A percentile compares a stretch with the other conserved stretches of the same genome.
Conservation (phyloP, 2,113 vertebrate genomes). For the Gallinago undulata region DNA sequence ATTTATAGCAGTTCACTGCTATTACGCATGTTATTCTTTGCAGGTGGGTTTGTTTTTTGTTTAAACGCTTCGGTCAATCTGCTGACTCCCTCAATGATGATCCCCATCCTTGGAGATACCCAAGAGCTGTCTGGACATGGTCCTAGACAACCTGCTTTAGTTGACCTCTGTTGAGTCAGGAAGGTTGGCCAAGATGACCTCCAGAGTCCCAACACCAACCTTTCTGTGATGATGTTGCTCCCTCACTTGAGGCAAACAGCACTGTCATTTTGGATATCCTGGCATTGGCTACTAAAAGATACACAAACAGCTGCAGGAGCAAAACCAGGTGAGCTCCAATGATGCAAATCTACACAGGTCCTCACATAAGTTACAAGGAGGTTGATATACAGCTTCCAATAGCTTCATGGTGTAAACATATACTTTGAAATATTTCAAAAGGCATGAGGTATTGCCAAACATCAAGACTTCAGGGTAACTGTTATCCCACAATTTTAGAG, state of each 20-base stretch:
- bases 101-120: background rate
- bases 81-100: background rate
- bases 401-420: background rate
- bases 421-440: background rate
- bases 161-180: background rate
- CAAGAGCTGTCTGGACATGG: background rate
- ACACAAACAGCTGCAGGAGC: background rate
- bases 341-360: background rate
- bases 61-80: background rate
- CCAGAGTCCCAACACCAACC: background rate
- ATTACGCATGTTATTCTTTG: background rate
- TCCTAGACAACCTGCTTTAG: background rate
- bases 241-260: background rate
- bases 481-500: background rate
- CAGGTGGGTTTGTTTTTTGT: background rate
- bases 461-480: background rate
- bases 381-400: background rate
- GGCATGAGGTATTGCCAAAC: background rate
- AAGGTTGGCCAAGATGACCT: background rate
- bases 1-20: background rate
- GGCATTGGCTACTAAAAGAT: background rate
- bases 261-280: background rate
- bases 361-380: background rate
- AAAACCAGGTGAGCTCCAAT: background rate
- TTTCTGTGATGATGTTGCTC: background rate